Conservation (phyloP, 2,888 invertebrate species). For the Pandemis cinnamomeana region DNA sequence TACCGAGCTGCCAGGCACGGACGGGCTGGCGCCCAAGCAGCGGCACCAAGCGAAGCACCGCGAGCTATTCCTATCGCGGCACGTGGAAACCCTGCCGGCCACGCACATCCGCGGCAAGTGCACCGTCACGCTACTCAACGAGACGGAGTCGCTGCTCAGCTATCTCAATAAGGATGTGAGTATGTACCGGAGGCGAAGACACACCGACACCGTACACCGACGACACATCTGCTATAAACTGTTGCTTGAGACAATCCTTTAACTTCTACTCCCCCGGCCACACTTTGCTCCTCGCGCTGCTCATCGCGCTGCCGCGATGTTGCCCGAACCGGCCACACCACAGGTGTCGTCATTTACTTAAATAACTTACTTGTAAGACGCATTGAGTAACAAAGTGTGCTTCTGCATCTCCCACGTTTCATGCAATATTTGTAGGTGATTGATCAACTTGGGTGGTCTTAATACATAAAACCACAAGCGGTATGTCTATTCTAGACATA, state of each 20-base stretch:
- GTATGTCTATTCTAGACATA: background rate
- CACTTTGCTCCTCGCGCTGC: too few relatives aligned
- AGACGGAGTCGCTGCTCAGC: slow-evolving; percentile 98
- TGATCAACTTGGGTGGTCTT: background rate
- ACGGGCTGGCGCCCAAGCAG: slow-evolving; percentile 91
- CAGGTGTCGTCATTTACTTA: too few relatives aligned
- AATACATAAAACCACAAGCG: background rate
- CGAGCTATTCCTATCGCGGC: slow-evolving; percentile 98
- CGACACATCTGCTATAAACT: background rate
- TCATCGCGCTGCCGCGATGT: too few relatives aligned
- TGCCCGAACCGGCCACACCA: too few relatives aligned
- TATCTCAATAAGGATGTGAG: slow-evolving; percentile 98
- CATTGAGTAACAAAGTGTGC: too few relatives aligned
- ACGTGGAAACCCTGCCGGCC: slow-evolving; percentile 98
- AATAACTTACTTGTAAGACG: too few relatives aligned
- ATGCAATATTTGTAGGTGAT: too few relatives aligned
- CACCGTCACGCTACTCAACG: slow-evolving; percentile 98
- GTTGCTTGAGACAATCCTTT: background rate
- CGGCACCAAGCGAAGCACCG: slow-evolving; percentile 98
- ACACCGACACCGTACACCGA: background rate
- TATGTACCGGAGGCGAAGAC: slow-evolving; percentile 73
- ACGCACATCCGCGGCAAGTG: slow-evolving; percentile 99
- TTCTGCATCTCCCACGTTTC: too few relatives aligned
- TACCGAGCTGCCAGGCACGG: slow-evolving; percentile 84
- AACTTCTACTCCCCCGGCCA: background rate